Evolutionary conservation across 2,797 vertebrate genomes (phyloP).

Genomic region (Amniataba percoides): DNA sequence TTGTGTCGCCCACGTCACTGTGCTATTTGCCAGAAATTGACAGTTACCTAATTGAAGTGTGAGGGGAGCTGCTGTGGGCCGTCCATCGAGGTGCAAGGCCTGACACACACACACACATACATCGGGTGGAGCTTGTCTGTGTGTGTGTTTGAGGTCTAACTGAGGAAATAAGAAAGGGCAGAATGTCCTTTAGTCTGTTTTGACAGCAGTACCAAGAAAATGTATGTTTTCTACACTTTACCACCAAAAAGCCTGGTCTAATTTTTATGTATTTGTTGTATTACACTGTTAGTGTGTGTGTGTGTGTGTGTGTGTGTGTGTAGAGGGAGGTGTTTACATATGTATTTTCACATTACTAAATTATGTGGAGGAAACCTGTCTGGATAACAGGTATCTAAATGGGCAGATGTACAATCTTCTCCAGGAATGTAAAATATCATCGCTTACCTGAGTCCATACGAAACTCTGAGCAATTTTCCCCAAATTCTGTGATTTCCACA

Average conservation of each 20-base stretch:
- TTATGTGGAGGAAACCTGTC: slow-evolving; percentile 33
- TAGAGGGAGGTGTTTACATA: background rate
- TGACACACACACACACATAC: slow-evolving; percentile 20
- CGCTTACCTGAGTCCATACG: slow-evolving; percentile 10
- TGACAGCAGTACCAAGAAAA: slow-evolving; percentile 12
- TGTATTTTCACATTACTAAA: slow-evolving; percentile 37
- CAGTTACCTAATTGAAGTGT: slow-evolving; percentile 55
- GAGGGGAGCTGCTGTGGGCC: slow-evolving; percentile 8
- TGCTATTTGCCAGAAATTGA: slow-evolving; percentile 58
- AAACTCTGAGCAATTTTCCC: slow-evolving; percentile 41
- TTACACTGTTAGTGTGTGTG: slow-evolving; percentile 7
- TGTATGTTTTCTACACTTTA: slow-evolving; percentile 6
- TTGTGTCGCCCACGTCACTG: slow-evolving; percentile 63
- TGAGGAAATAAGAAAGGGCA: slow-evolving; percentile 28
- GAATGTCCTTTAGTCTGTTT: slow-evolving; percentile 22
- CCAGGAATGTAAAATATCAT: slow-evolving; percentile 43
- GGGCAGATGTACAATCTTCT: slow-evolving; percentile 33
- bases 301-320: slow-evolving; percentile 15
- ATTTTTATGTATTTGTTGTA: background rate
- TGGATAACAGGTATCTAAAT: slow-evolving; percentile 38
- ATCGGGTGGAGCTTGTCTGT: slow-evolving; percentile 22
- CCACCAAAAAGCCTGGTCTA: background rate
- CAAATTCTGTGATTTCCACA: slow-evolving; percentile 45
- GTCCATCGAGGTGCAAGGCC: slow-evolving; percentile 5
- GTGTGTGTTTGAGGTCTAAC: slow-evolving; percentile 27